A percentile compares a stretch with the other conserved stretches of the same genome.
Conservation (phyloP, 2,797 vertebrate species). For the Eulemur rubriventer region DNA sequence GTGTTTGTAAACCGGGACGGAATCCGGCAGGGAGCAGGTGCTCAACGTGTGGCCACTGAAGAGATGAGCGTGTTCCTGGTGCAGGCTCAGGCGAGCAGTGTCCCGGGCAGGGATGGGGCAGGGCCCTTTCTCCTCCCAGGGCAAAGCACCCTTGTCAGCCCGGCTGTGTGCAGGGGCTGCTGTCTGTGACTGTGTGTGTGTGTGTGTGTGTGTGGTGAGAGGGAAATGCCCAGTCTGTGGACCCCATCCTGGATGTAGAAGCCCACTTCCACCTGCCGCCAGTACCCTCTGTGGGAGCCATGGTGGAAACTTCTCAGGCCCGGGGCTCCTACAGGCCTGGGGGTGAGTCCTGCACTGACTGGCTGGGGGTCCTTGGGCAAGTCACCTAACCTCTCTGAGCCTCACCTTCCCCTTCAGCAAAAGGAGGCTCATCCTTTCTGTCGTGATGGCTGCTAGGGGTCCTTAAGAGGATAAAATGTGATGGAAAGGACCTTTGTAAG, state of each 20-base stretch:
- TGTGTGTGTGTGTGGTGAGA: not conserved
- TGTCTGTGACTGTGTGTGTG: not conserved
- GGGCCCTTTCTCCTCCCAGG: not conserved
- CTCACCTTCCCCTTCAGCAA: not conserved
- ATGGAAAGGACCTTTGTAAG: accelerated
- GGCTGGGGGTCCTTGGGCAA: not conserved
- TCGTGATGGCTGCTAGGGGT: not conserved
- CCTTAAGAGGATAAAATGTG: not conserved
- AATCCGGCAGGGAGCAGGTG: not conserved
- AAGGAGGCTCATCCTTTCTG: not conserved
- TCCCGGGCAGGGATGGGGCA: not conserved
- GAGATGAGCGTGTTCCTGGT: not conserved
- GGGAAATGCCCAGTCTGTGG: not conserved
- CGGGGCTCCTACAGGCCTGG: not conserved
- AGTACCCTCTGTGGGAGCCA: not conserved
- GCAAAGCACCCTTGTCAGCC: not conserved
- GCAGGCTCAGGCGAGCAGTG: not conserved
- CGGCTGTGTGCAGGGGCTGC: not conserved
- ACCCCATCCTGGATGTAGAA: not conserved
- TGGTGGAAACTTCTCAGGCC: not conserved
- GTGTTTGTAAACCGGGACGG: not conserved
- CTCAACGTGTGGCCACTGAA: not conserved
- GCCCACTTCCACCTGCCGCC: not conserved
- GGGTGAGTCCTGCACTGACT: not conserved
- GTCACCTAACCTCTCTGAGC: not conserved